These are phyloP conservation scores for Rissa tridactyla DNA, from an alignment of 2,113 vertebrate genomes.

Conservation along the genomic window DNA sequence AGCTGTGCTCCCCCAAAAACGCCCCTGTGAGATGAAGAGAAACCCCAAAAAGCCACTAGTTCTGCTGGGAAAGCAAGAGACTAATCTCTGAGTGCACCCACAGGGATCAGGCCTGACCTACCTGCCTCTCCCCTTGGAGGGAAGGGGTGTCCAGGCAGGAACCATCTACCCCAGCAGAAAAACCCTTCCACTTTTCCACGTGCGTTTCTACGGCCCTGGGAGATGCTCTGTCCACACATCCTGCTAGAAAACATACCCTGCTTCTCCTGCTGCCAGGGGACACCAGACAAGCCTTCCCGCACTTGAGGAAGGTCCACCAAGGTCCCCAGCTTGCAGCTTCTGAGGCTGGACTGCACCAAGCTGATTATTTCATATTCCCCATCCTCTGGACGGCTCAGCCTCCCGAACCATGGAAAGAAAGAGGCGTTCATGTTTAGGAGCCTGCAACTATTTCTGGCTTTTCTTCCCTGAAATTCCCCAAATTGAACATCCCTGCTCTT, in stretches of 20 bases:
- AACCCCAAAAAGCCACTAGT: background rate
- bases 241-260: background rate
- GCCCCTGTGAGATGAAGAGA: background rate
- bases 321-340: background rate
- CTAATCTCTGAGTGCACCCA: rapidly evolving
- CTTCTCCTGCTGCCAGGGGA: background rate
- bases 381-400: background rate
- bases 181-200: background rate
- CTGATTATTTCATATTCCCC: background rate
- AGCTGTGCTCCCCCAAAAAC: background rate
- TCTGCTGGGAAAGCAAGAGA: background rate
- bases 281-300: background rate
- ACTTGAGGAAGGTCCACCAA: background rate
- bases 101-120: background rate
- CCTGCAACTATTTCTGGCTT: background rate
- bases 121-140: background rate
- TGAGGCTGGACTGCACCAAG: background rate
- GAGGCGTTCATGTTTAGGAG: background rate
- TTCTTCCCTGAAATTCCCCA: background rate
- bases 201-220: rapidly evolving
- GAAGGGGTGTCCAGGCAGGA: background rate
- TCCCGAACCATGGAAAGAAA: background rate
- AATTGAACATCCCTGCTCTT: background rate
- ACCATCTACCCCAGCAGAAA: background rate
- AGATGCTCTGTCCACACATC: background rate